These are phyloP conservation scores for Lota lota DNA, from an alignment of 2,113 vertebrate genomes.

Conservation along the genomic window DNA sequence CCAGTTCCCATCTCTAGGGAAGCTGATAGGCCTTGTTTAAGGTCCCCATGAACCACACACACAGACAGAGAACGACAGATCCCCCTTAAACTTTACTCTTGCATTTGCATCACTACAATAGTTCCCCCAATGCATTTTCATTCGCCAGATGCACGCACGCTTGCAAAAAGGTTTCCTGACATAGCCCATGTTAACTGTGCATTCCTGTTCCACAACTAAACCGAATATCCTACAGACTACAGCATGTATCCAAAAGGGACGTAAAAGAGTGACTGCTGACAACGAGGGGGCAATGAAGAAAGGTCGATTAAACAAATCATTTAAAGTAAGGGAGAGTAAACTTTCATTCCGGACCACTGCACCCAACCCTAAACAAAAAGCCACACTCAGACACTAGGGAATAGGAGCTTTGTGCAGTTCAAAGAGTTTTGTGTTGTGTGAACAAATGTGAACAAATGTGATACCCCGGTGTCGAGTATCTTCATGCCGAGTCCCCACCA, in stretches of 20 bases:
- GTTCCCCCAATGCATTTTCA: too few relatives aligned
- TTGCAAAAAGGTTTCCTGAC: too few relatives aligned
- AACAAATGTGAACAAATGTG: constrained; percentile 45
- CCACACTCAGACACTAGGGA: constrained; percentile 21
- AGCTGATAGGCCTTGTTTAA: neutral
- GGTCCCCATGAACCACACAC: neutral
- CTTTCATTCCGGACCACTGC: constrained; percentile 48
- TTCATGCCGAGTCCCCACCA: constrained; percentile 30
- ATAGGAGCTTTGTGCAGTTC: constrained; percentile 40
- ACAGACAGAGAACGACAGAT: constrained; percentile 1
- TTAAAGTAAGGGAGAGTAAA: neutral
- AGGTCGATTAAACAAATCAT: neutral
- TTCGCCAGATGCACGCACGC: too few relatives aligned
- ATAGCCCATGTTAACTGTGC: too few relatives aligned
- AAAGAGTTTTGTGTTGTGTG: constrained; percentile 42
- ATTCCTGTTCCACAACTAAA: too few relatives aligned
- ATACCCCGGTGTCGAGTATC: constrained; percentile 55
- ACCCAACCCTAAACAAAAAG: constrained; percentile 34
- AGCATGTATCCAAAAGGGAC: too few relatives aligned
- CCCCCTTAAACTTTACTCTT: too few relatives aligned
- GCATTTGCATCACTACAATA: too few relatives aligned
- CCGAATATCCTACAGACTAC: neutral
- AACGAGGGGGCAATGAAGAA: neutral
- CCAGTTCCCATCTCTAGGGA: neutral
- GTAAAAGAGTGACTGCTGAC: too few relatives aligned